A percentile compares a stretch with the other conserved stretches of the same genome.
These are phyloP conservation scores for Xestia sexstrigata DNA, from an alignment of 2,888 invertebrate species.

Conservation along the genomic window DNA sequence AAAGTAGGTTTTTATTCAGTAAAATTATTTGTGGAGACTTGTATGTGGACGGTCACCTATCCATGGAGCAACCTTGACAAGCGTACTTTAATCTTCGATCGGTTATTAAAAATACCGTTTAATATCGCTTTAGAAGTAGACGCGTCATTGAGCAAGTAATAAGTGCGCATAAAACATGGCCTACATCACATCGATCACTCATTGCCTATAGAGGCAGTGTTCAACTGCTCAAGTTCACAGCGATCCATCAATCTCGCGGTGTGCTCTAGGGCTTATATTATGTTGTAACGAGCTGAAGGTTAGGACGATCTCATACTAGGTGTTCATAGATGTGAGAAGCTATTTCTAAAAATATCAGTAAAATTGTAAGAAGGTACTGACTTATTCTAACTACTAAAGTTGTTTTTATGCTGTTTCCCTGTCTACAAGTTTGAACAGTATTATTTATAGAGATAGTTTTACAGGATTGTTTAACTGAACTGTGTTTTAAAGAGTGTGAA, in stretches of 20 bases:
- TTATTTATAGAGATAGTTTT: neutral
- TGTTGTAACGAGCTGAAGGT: constrained; percentile 18
- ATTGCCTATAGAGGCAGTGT: constrained; percentile 24
- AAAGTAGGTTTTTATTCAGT: neutral
- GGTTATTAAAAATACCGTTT: neutral
- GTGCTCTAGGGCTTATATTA: constrained; percentile 9
- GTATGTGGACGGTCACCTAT: neutral
- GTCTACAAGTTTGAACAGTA: neutral
- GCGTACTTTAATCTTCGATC: neutral
- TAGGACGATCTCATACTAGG: neutral
- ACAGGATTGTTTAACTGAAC: too few species aligned
- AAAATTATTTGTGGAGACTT: neutral
- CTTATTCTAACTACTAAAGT: neutral
- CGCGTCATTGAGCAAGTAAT: constrained; percentile 20
- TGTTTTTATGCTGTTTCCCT: neutral
- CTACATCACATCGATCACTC: constrained; percentile 43
- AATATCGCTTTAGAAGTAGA: neutral
- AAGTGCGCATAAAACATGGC: constrained; percentile 20
- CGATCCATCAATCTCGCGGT: constrained; percentile 43
- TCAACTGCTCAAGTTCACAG: constrained; percentile 35
- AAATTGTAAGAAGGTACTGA: neutral
- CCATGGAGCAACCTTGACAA: neutral
- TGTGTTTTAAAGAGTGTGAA: neutral
- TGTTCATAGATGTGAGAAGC: neutral
- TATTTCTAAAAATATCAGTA: neutral